A percentile compares a stretch with the other conserved stretches of the same genome.
phyloP scores from a whole-genome alignment of 2,888 invertebrate genomes.

The Phania funesta region DNA sequence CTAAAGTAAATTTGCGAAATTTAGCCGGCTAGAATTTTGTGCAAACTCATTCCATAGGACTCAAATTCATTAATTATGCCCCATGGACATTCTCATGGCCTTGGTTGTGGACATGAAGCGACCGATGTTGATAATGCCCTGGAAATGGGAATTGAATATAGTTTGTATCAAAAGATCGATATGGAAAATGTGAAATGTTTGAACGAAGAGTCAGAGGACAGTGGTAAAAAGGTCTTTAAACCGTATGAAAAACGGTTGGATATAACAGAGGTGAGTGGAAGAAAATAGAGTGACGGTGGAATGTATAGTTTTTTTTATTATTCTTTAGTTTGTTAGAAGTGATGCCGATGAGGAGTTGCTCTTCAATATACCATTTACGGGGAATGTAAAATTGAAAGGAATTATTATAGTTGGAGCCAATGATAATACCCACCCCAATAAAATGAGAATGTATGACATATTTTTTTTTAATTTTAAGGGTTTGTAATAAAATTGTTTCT shows the following conservation, averaged over 20 bases:
- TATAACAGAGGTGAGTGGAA: slow-evolving; percentile 84
- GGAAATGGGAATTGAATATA: slow-evolving; percentile 81
- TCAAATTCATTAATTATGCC: slow-evolving; percentile 72
- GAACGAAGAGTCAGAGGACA: slow-evolving; percentile 92
- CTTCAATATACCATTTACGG: slow-evolving; percentile 98
- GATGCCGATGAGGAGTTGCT: slow-evolving; percentile 97
- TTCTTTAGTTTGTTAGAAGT: slow-evolving; percentile 93
- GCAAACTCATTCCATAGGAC: neutral
- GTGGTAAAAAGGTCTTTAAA: slow-evolving; percentile 94
- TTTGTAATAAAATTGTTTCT: neutral
- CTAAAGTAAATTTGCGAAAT: neutral
- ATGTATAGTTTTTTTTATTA: neutral
- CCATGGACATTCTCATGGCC: slow-evolving; percentile 78
- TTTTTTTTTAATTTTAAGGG: too few species aligned
- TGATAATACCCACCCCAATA: slow-evolving; percentile 90
- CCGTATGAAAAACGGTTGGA: slow-evolving; percentile 93
- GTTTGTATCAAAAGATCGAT: slow-evolving; percentile 94
- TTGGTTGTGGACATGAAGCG: slow-evolving; percentile 78
- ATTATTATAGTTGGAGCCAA: slow-evolving; percentile 95
- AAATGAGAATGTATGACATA: slow-evolving; percentile 90
- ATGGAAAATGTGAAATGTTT: slow-evolving; percentile 92
- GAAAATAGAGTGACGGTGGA: neutral
- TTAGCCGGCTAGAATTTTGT: neutral
- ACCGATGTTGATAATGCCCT: slow-evolving; percentile 77
- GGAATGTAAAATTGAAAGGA: slow-evolving; percentile 96